A percentile compares a stretch with the other conserved stretches of the same genome.
phyloP scores from a whole-genome alignment of 64 coral and sea anemone species.

The Hydrozoanthus tunicans region DNA sequence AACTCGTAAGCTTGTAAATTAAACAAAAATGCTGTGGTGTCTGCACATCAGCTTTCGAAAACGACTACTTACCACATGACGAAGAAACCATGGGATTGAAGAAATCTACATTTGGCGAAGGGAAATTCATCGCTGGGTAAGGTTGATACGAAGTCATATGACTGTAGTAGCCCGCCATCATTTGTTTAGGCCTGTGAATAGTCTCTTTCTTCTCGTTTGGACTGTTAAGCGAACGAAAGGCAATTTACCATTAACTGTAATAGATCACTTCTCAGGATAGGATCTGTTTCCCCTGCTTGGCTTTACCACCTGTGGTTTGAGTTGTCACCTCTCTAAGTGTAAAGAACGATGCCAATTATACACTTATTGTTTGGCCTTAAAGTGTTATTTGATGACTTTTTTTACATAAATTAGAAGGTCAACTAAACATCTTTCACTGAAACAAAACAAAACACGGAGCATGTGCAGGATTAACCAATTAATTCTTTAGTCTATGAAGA shows the following conservation, averaged over 20 bases:
- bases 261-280: slow-evolving; percentile 1
- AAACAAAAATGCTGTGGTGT: slow-evolving; percentile 2
- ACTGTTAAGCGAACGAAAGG: slow-evolving; percentile 29
- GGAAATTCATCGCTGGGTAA: slow-evolving; percentile 39
- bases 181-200: not conserved
- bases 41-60: not conserved
- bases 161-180: slow-evolving; percentile 52
- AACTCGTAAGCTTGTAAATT: not conserved
- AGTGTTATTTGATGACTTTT: slow-evolving; percentile 65
- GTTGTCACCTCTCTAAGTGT: slow-evolving; percentile 58
- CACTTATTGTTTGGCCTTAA: slow-evolving; percentile 60
- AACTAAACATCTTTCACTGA: slow-evolving; percentile 46
- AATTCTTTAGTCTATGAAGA: slow-evolving; percentile 1
- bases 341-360: slow-evolving; percentile 62
- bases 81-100: slow-evolving; percentile 54
- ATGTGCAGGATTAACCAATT: slow-evolving; percentile 3
- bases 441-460: slow-evolving; percentile 47
- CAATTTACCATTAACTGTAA: slow-evolving; percentile 44
- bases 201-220: not conserved
- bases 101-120: slow-evolving; percentile 55
- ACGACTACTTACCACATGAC: slow-evolving; percentile 45
- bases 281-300: slow-evolving; percentile 36
- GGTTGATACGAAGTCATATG: slow-evolving; percentile 53
- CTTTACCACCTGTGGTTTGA: slow-evolving; percentile 48
- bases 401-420: slow-evolving; percentile 61